A percentile compares a stretch with the other conserved stretches of the same genome.
phyloP scores from a whole-genome alignment of 2,797 vertebrate genomes.

The Sebastes hubbsi region DNA sequence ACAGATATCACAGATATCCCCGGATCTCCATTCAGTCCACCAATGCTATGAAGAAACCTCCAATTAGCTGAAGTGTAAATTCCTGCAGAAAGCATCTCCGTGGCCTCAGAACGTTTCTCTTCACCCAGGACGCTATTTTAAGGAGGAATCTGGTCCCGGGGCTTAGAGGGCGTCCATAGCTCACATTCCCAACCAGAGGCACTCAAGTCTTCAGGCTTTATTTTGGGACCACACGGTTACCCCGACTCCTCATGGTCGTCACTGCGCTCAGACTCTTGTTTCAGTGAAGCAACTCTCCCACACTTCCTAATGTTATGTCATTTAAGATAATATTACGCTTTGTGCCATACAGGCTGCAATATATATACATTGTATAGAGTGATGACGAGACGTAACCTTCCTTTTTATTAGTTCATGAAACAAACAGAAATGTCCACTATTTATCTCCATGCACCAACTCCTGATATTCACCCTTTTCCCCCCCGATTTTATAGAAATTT shows the following conservation, averaged over 20 bases:
- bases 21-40: neutral
- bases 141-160: conserved; percentile 43
- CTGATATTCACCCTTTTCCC: neutral
- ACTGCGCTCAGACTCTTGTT: conserved; percentile 38
- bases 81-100: conserved; percentile 43
- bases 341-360: neutral
- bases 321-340: neutral
- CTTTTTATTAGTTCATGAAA: neutral
- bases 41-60: conserved; percentile 36
- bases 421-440: neutral
- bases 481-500: neutral
- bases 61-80: conserved; percentile 62
- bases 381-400: neutral
- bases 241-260: conserved; percentile 10
- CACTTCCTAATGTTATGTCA: conserved; percentile 27
- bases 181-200: conserved; percentile 49
- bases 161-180: conserved; percentile 44
- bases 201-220: conserved; percentile 38
- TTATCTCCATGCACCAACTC: neutral
- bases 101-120: conserved; percentile 44
- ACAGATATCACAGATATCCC: conserved; percentile 28
- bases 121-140: conserved; percentile 65
- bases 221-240: conserved; percentile 38
- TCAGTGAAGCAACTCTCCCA: neutral
- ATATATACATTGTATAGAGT: neutral